These are phyloP conservation scores for Lophura nycthemera DNA, from an alignment of 2,113 vertebrate species.

Conservation along the genomic window DNA sequence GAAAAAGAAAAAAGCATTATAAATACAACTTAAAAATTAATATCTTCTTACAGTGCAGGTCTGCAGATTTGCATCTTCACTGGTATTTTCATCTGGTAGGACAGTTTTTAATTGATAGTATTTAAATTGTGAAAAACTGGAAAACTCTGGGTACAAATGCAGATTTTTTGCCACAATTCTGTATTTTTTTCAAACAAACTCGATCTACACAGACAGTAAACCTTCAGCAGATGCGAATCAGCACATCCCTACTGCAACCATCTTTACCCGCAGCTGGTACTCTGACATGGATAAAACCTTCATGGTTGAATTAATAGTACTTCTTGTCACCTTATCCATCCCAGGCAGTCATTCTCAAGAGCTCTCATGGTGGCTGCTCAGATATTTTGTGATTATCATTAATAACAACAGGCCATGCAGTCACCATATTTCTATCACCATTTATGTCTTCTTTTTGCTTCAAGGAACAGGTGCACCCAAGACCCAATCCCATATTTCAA, in stretches of 20 bases:
- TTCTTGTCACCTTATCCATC: not conserved
- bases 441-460: not conserved
- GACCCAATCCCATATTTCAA: not conserved
- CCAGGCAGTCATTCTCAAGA: not conserved
- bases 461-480: not conserved
- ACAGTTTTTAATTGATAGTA: not conserved
- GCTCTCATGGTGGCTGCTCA: not conserved
- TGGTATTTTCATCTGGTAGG: not conserved
- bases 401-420: not conserved
- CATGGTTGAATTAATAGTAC: not conserved
- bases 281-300: not conserved
- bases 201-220: not conserved
- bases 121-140: not conserved
- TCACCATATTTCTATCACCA: not conserved
- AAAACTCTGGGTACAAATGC: not conserved
- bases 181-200: not conserved
- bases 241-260: not conserved
- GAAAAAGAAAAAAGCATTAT: not conserved
- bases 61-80: not conserved
- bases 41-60: not conserved
- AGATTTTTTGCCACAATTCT: not conserved
- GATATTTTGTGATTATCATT: not conserved
- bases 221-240: not conserved
- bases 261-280: not conserved
- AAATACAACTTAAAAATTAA: not conserved